These are phyloP conservation scores for Ahaetulla prasina DNA, from an alignment of 2,113 vertebrate species.

Conservation along the genomic window DNA sequence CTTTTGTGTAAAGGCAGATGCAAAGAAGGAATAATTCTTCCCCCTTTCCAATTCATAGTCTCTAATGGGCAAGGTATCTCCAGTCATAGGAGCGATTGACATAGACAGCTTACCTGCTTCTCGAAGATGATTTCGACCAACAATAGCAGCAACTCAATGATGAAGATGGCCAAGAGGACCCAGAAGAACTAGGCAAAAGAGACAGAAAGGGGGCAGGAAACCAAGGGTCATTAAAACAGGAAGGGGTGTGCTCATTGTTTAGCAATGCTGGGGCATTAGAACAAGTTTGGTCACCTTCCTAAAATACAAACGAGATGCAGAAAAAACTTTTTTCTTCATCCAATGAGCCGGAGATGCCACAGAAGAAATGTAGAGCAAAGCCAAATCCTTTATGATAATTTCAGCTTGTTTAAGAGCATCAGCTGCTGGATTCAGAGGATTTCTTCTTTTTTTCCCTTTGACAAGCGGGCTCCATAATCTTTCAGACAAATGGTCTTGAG, in stretches of 20 bases:
- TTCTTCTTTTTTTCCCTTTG: not conserved
- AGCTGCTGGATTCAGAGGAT: too few relatives aligned
- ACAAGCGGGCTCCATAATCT: not conserved
- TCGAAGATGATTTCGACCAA: slow-evolving; percentile 79
- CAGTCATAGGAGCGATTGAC: not conserved
- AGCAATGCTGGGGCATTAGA: not conserved
- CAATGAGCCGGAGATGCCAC: not conserved
- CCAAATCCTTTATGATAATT: not conserved
- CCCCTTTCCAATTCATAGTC: not conserved
- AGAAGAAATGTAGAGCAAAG: not conserved
- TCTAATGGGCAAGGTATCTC: not conserved
- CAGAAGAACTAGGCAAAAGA: slow-evolving; percentile 78
- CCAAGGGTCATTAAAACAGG: not conserved
- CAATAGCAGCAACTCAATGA: slow-evolving; percentile 74
- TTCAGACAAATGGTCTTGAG: not conserved
- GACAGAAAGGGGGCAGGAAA: not conserved
- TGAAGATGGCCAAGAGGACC: slow-evolving; percentile 78
- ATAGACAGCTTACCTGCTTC: slow-evolving; percentile 71
- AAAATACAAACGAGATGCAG: not conserved
- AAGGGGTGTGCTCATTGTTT: not conserved
- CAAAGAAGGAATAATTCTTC: not conserved
- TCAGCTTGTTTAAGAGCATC: not conserved
- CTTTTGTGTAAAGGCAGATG: not conserved
- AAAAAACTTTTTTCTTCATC: not conserved
- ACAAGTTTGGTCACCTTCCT: not conserved